Evolutionary conservation across 2,888 invertebrate species (phyloP), one percentile per base, ranked within the genome.

Genomic region (Protophormia terraenovae): DNA sequence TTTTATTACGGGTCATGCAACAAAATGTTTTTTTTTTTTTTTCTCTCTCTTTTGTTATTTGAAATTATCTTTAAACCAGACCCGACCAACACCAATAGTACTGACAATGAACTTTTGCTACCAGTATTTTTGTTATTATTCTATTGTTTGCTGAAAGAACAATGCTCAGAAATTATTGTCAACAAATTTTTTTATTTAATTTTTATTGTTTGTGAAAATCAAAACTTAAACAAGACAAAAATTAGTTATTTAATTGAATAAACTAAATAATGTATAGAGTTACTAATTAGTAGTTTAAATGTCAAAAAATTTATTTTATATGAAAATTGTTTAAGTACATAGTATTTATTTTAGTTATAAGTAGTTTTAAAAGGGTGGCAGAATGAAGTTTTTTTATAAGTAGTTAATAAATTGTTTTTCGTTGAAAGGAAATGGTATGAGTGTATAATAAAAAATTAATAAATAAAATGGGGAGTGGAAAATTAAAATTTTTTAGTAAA

Each of bases 1-100:
- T 71, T 69, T 6, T 38, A 41, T 66, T 29, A 35, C 12, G 35
- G 47, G 66, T 67, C 71, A 83, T 72, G 71, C 76, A 83, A 76
- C 55, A 69, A n/a, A n/a, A n/a, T n/a, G n/a, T n/a, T n/a, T n/a
- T n/a, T n/a, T 53, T 58, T 35, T 22, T 14, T 24, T 47, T 47
- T 50, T 8, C 27, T 24, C 19, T 14, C 24, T 32, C 29, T 50
- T 75, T 72, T 72, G 45, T 80, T 72, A 8, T 60, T 16, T 5
- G 4, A 66, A 83, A 66, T 58, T 77, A 16, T 60, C 47, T 72
- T 72, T n/a, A 55, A 45, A 69, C 45, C 45, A 71, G 10, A 62
- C 45, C 45, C 62, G 10, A 62, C 19, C 67, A 64, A 75, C 47
- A 50, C 6, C n/a, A 53, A 19, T 24, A 14, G n/a, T 14, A 29